Evolutionary conservation across 2,888 invertebrate species (phyloP), one percentile per base, ranked within the genome.

Genomic region (Drosophila hawaiiensis): DNA sequence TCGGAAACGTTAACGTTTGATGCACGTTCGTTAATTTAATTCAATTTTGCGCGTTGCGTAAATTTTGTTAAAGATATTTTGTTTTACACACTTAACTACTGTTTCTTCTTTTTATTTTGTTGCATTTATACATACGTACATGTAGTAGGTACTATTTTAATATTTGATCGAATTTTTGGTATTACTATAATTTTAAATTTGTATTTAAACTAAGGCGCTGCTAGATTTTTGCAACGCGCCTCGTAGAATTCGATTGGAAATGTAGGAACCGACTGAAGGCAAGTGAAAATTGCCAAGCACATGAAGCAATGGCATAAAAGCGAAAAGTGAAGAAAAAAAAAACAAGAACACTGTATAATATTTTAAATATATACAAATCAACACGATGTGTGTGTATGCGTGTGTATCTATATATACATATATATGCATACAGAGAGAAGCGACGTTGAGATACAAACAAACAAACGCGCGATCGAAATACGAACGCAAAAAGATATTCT

Each of bases 221-320:
- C 58, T n/a, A 55, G 47, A 47, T 55, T 68, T 78, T 84, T 82
- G 89, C 82, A 78, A 88, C 84, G 83, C 91, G 83, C 80, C 78
- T 78, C 83, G 92, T 78, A 83, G 82, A 80, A 84, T 89, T 91
- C 92, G 84, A 88, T 81, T 82, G 92, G 88, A 91, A 91, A 91
- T 90, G 89, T 91, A 84, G 81, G 89, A 89, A 91, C 84, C 91
- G 92, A 91, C 92, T 91, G 82, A 91, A 75, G 87, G 61, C 84
- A 89, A 90, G 60, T 80, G 82, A 84, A 87, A 85, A 90, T 83
- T 86, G 89, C 84, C 83, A 83, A 81, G 76, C 82, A 82, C 85
- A 84, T 78, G 80, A 86, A 75, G 56, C 72, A 58, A 69, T 69
- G 65, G 73, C 79, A 68, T 66, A 79, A 79, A 77, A 68, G 70